phyloP scores from a whole-genome alignment of 2,113 vertebrate species.

The Psophia crepitans region DNA sequence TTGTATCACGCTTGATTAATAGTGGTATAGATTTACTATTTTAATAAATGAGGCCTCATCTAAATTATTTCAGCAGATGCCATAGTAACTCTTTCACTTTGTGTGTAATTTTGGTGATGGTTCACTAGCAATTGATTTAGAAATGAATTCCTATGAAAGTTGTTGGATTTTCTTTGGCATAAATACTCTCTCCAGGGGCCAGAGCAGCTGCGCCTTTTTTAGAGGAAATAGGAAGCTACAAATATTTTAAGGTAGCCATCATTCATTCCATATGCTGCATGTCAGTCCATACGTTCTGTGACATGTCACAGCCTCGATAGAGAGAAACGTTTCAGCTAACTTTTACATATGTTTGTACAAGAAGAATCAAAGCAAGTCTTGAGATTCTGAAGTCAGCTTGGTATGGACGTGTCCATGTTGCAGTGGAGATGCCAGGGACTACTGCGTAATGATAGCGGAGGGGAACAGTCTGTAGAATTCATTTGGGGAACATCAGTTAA shows the following conservation, averaged over 20 bases:
- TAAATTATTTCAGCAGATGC: slow-evolving; percentile 2
- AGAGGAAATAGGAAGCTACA: not conserved
- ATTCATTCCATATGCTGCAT: not conserved
- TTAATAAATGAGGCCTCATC: slow-evolving; percentile 27
- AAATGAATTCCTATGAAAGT: not conserved
- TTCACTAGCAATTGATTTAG: not conserved
- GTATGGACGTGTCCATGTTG: not conserved
- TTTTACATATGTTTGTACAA: not conserved
- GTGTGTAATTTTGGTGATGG: not conserved
- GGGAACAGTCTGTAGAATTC: not conserved
- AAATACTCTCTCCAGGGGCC: not conserved
- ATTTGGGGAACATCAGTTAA: not conserved
- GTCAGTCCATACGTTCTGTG: not conserved
- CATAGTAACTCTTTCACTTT: not conserved
- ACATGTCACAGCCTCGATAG: not conserved
- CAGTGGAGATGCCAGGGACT: not conserved
- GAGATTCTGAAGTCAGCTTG: not conserved
- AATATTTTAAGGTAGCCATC: not conserved
- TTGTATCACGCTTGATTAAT: not conserved
- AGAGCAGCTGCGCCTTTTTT: not conserved
- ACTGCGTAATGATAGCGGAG: not conserved
- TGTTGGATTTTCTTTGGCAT: not conserved
- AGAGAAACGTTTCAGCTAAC: not conserved
- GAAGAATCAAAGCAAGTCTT: not conserved
- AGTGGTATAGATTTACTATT: slow-evolving; percentile 18